Evolutionary conservation across 2,888 invertebrate species (phyloP).

Genomic region (Pelosia muscerda): DNA sequence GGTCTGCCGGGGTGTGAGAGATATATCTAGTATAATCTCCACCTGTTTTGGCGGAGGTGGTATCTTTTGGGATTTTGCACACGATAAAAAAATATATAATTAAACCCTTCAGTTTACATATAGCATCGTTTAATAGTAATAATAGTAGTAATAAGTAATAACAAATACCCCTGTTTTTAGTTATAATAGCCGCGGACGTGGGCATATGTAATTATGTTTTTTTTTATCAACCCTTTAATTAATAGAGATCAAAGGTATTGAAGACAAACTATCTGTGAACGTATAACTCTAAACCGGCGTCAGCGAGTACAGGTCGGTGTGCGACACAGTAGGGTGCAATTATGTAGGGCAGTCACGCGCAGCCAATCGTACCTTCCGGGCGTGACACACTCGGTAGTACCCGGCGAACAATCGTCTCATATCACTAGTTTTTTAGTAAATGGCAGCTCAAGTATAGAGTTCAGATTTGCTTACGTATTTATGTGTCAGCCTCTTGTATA

Average conservation of each 20-base stretch:
- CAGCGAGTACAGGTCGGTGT: not conserved
- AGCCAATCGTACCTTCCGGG: not conserved
- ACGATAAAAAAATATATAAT: no score
- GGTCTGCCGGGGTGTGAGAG: no score
- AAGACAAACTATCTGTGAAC: not conserved
- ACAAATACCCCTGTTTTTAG: no score
- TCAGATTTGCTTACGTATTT: not conserved
- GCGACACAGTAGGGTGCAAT: not conserved
- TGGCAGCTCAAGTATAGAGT: not conserved
- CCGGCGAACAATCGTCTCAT: not conserved
- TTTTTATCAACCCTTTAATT: not conserved
- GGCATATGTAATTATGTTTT: no score
- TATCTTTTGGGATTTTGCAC: no score
- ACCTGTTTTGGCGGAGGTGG: no score
- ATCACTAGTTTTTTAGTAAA: not conserved
- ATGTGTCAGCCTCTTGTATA: not conserved
- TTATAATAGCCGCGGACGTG: no score
- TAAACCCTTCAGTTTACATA: no score
- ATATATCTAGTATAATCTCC: no score
- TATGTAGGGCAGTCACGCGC: not conserved
- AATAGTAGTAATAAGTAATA: no score
- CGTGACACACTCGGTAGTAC: not conserved
- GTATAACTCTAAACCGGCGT: not conserved
- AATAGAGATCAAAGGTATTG: not conserved
- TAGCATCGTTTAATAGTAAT: no score